Percentiles rank a stretch among this genome's conserved stretches.
Conservation (phyloP, 1,140 invertebrate species). For the Cotesia glomerata region DNA sequence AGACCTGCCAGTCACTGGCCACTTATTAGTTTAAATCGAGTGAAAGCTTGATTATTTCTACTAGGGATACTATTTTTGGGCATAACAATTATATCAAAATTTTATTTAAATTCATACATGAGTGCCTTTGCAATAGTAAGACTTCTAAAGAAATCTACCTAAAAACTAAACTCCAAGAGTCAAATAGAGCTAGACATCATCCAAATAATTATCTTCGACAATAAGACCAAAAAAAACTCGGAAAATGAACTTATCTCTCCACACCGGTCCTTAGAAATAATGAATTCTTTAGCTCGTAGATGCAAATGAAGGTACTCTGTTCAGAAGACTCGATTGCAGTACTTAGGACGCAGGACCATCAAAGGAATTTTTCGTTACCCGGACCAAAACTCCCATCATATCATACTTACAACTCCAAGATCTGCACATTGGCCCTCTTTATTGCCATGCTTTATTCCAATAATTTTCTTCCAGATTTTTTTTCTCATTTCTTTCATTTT, state of each 20-base stretch:
- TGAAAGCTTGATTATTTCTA: no score
- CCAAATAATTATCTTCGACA: conserved; percentile 23
- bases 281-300: conserved; percentile 19
- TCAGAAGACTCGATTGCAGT: conserved; percentile 9
- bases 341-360: not conserved
- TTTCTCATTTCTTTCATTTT: conserved; percentile 4
- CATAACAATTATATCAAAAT: no score
- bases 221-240: not conserved
- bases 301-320: conserved; percentile 12
- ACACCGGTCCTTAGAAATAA: conserved; percentile 28
- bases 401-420: no score
- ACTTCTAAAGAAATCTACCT: no score
- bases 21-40: no score
- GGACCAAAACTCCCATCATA: not conserved
- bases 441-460: not conserved
- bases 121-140: no score
- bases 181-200: not conserved
- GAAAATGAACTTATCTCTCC: not conserved
- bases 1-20: no score
- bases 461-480: not conserved
- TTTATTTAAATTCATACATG: no score
- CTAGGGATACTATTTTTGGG: no score
- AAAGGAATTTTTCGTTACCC: conserved; percentile 4
- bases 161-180: not conserved
- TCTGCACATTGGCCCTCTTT: not conserved